Percentiles rank a stretch among this genome's conserved stretches.
Conservation (phyloP, 2,888 invertebrate species). For the Stratiomys singularior region DNA sequence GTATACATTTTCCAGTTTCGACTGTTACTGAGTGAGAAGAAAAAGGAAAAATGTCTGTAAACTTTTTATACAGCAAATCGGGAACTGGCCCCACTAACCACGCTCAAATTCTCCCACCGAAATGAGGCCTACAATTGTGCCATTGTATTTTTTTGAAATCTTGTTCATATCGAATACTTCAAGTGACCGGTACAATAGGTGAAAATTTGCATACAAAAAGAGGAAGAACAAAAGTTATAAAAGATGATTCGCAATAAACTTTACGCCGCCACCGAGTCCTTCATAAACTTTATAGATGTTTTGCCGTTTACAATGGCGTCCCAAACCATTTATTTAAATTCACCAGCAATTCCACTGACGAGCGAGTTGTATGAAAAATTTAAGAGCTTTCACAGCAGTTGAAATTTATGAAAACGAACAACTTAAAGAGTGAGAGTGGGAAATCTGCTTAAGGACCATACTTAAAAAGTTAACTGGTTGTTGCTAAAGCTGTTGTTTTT, state of each 20-base stretch:
- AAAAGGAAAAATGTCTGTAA: too few species aligned
- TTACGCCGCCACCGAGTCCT: conserved; percentile 23
- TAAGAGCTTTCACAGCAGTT: conserved; percentile 18
- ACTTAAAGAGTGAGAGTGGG: conserved; percentile 4
- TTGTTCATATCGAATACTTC: too few species aligned
- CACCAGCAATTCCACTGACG: conserved; percentile 19
- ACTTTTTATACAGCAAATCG: too few species aligned
- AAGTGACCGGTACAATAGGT: conserved; percentile 37
- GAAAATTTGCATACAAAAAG: conserved; percentile 43
- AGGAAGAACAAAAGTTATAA: conserved; percentile 19
- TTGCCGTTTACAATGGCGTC: conserved; percentile 18
- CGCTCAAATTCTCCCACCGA: too few species aligned
- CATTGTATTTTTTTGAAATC: too few species aligned
- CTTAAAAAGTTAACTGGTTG: conserved; percentile 15
- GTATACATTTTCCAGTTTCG: too few species aligned
- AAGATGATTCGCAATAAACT: conserved; percentile 41
- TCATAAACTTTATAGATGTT: conserved; percentile 43
- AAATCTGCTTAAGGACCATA: conserved; percentile 14
- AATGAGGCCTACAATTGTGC: too few species aligned
- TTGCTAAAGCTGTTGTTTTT: background rate
- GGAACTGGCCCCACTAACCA: too few species aligned
- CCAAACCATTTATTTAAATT: conserved; percentile 33
- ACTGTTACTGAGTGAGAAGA: too few species aligned
- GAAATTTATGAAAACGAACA: conserved; percentile 16
- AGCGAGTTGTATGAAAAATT: conserved; percentile 32